Conservation (phyloP, 2,888 invertebrate species). For the Trichacis sp. region DNA sequence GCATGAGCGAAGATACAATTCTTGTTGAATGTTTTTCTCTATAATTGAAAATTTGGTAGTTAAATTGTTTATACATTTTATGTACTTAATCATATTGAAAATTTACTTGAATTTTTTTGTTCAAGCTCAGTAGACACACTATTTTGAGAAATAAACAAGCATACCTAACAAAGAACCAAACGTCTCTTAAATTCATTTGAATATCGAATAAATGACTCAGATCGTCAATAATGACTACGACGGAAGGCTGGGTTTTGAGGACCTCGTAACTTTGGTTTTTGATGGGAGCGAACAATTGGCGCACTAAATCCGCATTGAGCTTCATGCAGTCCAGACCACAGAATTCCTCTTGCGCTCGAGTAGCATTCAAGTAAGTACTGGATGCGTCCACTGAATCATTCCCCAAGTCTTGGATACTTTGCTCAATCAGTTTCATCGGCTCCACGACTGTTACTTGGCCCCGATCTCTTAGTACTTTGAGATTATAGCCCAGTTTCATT, state of each 20-base stretch:
- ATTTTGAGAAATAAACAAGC: too few relatives aligned
- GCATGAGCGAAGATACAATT: too few relatives aligned
- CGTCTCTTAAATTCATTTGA: conserved; percentile 71
- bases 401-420: conserved; percentile 64
- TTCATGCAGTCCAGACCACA: conserved; percentile 48
- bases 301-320: conserved; percentile 63
- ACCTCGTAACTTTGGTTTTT: conserved; percentile 67
- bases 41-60: too few relatives aligned
- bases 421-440: conserved; percentile 67
- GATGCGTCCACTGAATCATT: conserved; percentile 65
- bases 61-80: too few relatives aligned
- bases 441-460: conserved; percentile 72
- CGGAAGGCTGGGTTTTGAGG: conserved; percentile 65
- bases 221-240: conserved; percentile 79
- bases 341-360: conserved; percentile 41
- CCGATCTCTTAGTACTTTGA: conserved; percentile 71
- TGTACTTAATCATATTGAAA: too few relatives aligned
- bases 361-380: conserved; percentile 67
- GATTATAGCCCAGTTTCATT: conserved; percentile 80
- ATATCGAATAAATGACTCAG: conserved; percentile 79
- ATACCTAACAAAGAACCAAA: conserved; percentile 62
- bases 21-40: too few relatives aligned
- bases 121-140: too few relatives aligned
- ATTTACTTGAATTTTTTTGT: too few relatives aligned
- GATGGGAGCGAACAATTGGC: conserved; percentile 68